Percentiles rank a stretch among this genome's conserved stretches.
Conservation (phyloP, 2,797 vertebrate species). For the Lacerta bilineata region DNA sequence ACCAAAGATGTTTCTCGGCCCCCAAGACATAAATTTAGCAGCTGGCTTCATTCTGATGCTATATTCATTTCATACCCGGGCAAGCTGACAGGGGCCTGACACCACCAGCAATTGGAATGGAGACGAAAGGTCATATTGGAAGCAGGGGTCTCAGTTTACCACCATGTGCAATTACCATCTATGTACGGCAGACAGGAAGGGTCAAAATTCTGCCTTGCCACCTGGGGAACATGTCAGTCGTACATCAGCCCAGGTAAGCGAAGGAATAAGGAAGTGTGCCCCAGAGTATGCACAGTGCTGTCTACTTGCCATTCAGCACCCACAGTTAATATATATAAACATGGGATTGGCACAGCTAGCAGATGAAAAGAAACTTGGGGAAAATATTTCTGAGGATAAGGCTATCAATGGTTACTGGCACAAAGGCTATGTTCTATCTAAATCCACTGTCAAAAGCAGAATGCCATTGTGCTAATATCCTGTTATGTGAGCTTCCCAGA, state of each 20-base stretch:
- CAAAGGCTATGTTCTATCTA: too few species aligned
- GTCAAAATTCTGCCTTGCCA: background rate
- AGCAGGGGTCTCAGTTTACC: constrained; percentile 62
- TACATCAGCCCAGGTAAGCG: background rate
- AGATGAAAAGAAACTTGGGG: background rate
- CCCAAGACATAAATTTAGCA: constrained; percentile 90
- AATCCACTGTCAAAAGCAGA: too few species aligned
- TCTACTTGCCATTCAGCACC: too few species aligned
- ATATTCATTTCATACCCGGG: constrained; percentile 79
- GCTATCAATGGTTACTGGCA: background rate
- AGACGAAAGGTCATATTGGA: constrained; percentile 60
- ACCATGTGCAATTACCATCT: background rate
- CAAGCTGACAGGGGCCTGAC: constrained; percentile 54
- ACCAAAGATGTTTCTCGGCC: constrained; percentile 78
- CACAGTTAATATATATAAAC: too few species aligned
- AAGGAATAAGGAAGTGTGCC: background rate
- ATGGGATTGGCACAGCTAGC: background rate
- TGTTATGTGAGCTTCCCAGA: too few species aligned
- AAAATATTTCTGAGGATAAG: background rate
- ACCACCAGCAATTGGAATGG: constrained; percentile 40
- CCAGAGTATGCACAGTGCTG: background rate
- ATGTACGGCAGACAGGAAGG: accelerated
- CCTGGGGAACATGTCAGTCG: background rate
- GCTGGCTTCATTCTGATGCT: constrained; percentile 78
- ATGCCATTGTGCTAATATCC: too few species aligned